Evolutionary conservation across 2,113 vertebrate genomes (phyloP).

Genomic region (Colaptes auratus): DNA sequence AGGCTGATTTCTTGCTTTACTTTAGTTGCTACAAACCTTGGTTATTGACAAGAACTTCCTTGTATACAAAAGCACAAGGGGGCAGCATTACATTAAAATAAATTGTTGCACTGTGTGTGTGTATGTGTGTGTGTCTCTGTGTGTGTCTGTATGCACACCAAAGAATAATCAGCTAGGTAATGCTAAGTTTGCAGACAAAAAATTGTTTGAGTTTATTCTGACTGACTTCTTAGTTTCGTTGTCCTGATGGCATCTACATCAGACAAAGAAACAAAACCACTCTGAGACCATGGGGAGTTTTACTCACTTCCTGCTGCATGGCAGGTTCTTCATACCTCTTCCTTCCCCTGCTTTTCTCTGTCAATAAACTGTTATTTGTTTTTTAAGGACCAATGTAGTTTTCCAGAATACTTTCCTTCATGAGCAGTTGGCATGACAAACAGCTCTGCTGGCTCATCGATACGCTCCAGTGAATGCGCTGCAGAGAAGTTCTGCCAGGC

Average conservation of each 20-base stretch:
- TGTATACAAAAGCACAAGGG: constrained; percentile 75
- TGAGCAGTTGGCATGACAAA: not conserved
- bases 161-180: constrained; percentile 8
- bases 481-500: not conserved
- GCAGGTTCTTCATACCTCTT: not conserved
- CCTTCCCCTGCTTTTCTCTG: not conserved
- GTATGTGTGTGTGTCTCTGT: not conserved
- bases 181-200: not conserved
- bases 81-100: constrained; percentile 79
- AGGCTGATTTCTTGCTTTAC: not conserved
- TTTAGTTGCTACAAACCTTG: constrained; percentile 7
- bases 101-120: constrained; percentile 25
- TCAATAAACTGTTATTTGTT: not conserved
- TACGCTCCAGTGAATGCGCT: not conserved
- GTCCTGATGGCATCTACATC: not conserved
- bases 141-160: not conserved
- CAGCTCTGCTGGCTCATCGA: not conserved
- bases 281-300: not conserved
- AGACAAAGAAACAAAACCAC: not conserved
- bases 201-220: not conserved
- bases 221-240: not conserved
- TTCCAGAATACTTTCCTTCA: not conserved
- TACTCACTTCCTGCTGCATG: not conserved
- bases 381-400: not conserved
- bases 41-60: constrained; percentile 67